Percentiles rank a stretch among this genome's conserved stretches.
Conservation (phyloP, 2,113 vertebrate genomes). For the Porphyrio hochstetteri region DNA sequence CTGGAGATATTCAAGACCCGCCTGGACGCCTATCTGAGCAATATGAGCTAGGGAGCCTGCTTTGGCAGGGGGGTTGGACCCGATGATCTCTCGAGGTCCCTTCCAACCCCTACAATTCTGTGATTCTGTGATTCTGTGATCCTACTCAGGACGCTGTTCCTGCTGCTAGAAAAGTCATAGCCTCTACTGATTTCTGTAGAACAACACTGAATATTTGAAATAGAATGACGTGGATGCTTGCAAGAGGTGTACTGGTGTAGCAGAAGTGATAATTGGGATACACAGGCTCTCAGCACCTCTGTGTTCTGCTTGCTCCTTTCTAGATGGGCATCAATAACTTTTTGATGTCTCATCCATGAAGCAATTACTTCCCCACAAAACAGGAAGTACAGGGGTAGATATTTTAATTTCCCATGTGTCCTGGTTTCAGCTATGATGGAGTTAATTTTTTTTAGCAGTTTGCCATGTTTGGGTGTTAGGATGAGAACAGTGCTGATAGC, state of each 20-base stretch:
- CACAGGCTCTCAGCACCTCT: neutral
- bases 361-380: neutral
- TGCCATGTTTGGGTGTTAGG: too few relatives aligned
- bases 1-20: too few relatives aligned
- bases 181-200: neutral
- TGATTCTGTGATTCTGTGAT: too few relatives aligned
- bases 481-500: too few relatives aligned
- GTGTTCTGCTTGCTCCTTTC: neutral
- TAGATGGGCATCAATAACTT: neutral
- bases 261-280: conserved; percentile 19
- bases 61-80: too few relatives aligned
- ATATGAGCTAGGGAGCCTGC: too few relatives aligned
- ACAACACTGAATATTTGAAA: neutral
- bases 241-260: neutral
- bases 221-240: neutral
- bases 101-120: too few relatives aligned
- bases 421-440: too few relatives aligned
- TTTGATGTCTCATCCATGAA: neutral
- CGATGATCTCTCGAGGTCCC: too few relatives aligned
- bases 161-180: neutral
- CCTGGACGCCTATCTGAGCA: too few relatives aligned
- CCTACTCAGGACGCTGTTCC: neutral
- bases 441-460: too few relatives aligned
- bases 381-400: neutral
- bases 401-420: neutral